Conservation (phyloP, 1,140 invertebrate genomes). For the Drosophila pectinifera region DNA sequence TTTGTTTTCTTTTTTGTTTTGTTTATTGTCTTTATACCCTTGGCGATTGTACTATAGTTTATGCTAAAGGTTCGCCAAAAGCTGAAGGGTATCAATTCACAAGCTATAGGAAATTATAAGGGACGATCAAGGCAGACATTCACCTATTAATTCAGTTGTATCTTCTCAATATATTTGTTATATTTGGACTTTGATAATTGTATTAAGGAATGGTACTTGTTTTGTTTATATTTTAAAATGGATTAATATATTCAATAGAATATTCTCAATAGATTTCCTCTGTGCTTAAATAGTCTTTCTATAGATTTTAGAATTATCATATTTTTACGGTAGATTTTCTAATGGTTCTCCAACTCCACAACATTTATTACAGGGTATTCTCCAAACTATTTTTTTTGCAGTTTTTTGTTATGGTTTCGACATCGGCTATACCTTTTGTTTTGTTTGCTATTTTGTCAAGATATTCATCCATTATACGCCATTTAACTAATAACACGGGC, state of each 20-base stretch:
- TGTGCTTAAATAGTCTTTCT: neutral
- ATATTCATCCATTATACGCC: constrained; percentile 79
- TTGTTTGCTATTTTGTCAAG: constrained; percentile 63
- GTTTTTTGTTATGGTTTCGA: neutral
- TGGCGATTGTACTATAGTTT: neutral
- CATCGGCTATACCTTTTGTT: constrained; percentile 39
- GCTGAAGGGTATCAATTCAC: constrained; percentile 13
- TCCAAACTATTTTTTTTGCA: neutral
- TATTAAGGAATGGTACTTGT: neutral
- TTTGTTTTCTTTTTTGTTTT: constrained; percentile 41
- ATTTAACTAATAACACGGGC: constrained; percentile 80
- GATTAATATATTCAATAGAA: neutral
- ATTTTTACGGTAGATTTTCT: neutral
- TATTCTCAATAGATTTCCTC: neutral
- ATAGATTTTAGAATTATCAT: neutral
- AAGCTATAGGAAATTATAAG: constrained; percentile 5
- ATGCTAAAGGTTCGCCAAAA: neutral
- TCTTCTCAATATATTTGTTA: no score
- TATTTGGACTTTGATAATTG: neutral
- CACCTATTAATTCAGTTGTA: neutral
- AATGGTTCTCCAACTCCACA: no score
- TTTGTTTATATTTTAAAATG: neutral
- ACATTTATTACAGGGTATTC: neutral
- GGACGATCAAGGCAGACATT: neutral
- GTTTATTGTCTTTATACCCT: constrained; percentile 50